A percentile compares a stretch with the other conserved stretches of the same genome.
Evolutionary conservation across 37 sponge, comb jelly and placozoan species (phyloP).

Genomic region (Chondrosia reniformis): DNA sequence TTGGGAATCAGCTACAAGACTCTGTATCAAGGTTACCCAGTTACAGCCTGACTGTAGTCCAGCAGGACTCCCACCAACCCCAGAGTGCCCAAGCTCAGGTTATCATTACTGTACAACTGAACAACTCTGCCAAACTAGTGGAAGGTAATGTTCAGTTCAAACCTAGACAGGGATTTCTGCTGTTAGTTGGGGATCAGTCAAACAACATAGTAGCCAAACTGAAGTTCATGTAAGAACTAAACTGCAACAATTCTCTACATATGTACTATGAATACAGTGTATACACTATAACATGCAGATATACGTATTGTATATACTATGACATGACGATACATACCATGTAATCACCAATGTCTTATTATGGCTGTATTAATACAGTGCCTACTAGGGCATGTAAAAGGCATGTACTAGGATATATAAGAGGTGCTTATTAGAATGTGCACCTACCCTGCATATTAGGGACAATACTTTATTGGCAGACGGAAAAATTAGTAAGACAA

Average conservation of each 20-base stretch:
- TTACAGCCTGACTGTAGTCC: slow-evolving; percentile 63
- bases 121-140: slow-evolving; percentile 24
- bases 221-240: slow-evolving; percentile 59
- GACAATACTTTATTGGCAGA: slow-evolving; percentile 44
- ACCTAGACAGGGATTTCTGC: slow-evolving; percentile 24
- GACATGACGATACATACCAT: too few species aligned
- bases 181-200: slow-evolving; percentile 68
- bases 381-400: too few species aligned
- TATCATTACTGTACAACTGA: slow-evolving; percentile 24
- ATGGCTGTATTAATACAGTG: too few species aligned
- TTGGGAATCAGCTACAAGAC: slow-evolving; percentile 87
- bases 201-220: slow-evolving; percentile 63
- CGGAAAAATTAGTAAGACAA: slow-evolving; percentile 36
- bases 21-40: slow-evolving; percentile 66
- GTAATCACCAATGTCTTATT: too few species aligned
- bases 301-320: too few species aligned
- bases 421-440: too few species aligned
- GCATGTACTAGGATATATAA: too few species aligned
- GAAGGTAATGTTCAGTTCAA: background rate
- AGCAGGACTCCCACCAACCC: slow-evolving; percentile 26
- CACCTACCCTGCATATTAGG: slow-evolving; percentile 7
- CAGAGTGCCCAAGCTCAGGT: slow-evolving; percentile 18
- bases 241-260: too few species aligned
- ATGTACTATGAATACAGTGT: too few species aligned
- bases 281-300: too few species aligned